Base-by-base conservation (phyloP, 2,113 vertebrate genomes). In the Semnornis frantzii region DNA sequence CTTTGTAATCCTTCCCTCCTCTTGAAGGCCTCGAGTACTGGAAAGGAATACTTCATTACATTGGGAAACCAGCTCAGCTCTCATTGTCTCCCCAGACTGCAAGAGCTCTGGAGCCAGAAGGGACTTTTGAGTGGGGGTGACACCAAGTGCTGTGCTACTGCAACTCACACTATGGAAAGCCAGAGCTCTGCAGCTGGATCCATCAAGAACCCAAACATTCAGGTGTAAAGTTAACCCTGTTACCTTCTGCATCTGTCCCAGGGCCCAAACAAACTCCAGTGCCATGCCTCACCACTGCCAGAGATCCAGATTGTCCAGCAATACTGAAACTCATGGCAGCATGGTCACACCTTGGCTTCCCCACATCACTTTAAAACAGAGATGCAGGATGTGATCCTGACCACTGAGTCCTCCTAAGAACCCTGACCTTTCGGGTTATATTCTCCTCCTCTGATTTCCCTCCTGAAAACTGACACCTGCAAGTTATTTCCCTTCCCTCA, bases 401-500 rank as follows among this genome's bases (percentile, higher is more conserved):
- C 15, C 59, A 27, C 72, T 7, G 25, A 83, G 54, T 42, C 5
- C 3, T 12, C 65, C 50, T 57, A 55, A 82, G 77, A 96, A 68
- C 69, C 66, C 82, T 48, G 28, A 76, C 72, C 52, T 65, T 10
- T 9, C 59, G 59, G n/a, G 33, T 64, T 64, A 60, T 87, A 88
- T 19, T 19, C 92, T 83, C 39, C 24, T 31, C 44, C 69, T 57
- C 72, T 34, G 28, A 81, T 58, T 89, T 82, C 73, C 62, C 57
- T 79, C 60, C 82, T 77, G 72, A 72, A 85, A 94, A 87, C 25
- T 68, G 71, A 92, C 59, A 68, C 80, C 64, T 87, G 71, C 50
- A 94, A 83, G 71, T 82, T 68, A 84, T 71, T 95, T 88, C 42
- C 86, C 64, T 76, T 78, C 66, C 52, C 78, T 87, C 44, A 25